Evolutionary conservation across 2,113 vertebrate species (phyloP), one percentile per base, ranked within the genome.

Genomic region (Channa argus): DNA sequence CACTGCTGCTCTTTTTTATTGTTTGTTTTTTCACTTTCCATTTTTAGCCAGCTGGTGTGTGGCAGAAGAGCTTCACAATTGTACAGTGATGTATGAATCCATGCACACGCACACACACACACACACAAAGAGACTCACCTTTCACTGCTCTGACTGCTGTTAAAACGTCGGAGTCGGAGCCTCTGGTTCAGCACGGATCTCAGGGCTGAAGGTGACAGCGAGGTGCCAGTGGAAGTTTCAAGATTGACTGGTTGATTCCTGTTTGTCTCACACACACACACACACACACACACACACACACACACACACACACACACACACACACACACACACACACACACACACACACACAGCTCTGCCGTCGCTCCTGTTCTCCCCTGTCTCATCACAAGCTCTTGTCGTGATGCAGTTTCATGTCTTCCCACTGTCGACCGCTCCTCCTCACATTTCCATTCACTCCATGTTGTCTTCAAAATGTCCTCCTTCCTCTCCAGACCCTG

Each of bases 21-120:
- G 44, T 15, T 38, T 61, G 60, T 10, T 58, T 3, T 33, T 43
- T 3, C 13, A 5, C 0, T 53, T 77, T 71, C 60, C 36, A 52
- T 72, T 64, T 79, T 71, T 75, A 82, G 36, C 33, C 52, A 4
- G 44, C 53, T 38, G 38, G 6, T 46, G 49, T 52, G 59, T 24
- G 24, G 45, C 49, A 56, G 55, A 46, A 13, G 33, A 9, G 46
- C 54, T 55, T 24, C 24, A 24, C 24, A 24, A 24, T 1, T 24
- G 24, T 24, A 24, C 24, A 24, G 24, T 24, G 59, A 50, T 60
- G 55, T 76, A 36, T 43, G 39, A 45, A 54, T 58, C 39, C 46
- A 71, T n/a, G 33, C 24, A 34, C 34, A 53, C 66, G 5, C 52
- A 33, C 66, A 34, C n/a, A n/a, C n/a, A n/a, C n/a, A n/a, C n/a